Conservation (phyloP, 2,888 invertebrate species). For the Mythimna pallens region DNA sequence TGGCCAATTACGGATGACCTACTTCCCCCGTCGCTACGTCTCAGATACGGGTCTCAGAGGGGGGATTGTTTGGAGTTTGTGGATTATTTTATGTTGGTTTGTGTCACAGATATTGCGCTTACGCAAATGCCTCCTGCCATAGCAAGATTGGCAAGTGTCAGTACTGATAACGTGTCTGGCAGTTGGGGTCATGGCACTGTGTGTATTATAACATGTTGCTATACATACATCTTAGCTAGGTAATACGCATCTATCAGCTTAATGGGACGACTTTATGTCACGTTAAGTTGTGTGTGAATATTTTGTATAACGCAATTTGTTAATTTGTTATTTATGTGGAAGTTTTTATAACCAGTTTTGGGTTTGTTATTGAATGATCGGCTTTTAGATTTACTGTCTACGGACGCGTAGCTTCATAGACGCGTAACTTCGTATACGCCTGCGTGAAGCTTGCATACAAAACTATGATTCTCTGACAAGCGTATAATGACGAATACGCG, state of each 20-base stretch:
- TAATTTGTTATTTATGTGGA: not conserved
- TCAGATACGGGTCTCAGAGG: conserved; percentile 3
- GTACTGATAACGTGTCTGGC: conserved; percentile 83
- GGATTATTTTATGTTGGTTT: conserved; percentile 70
- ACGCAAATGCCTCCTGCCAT: conserved; percentile 86
- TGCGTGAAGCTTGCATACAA: too few species aligned
- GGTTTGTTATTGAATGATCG: not conserved
- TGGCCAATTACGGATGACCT: conserved; percentile 71
- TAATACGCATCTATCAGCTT: conserved; percentile 14
- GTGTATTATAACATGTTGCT: conserved; percentile 67
- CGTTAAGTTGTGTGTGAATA: conserved; percentile 10
- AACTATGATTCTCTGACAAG: too few species aligned
- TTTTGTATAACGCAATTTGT: conserved; percentile 7
- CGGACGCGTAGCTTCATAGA: too few species aligned
- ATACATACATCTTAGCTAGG: conserved; percentile 39
- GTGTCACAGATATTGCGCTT: conserved; percentile 79
- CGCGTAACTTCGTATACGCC: too few species aligned
- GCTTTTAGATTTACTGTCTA: too few species aligned
- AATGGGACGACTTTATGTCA: conserved; percentile 33
- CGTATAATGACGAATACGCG: too few species aligned
- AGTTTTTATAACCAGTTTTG: not conserved
- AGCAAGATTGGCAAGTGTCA: conserved; percentile 84
- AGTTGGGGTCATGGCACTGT: conserved; percentile 79
- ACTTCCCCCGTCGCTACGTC: conserved; percentile 37
- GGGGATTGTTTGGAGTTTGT: conserved; percentile 12